Conservation (phyloP, 2,113 vertebrate species). For the Colistium nudipinnis region DNA sequence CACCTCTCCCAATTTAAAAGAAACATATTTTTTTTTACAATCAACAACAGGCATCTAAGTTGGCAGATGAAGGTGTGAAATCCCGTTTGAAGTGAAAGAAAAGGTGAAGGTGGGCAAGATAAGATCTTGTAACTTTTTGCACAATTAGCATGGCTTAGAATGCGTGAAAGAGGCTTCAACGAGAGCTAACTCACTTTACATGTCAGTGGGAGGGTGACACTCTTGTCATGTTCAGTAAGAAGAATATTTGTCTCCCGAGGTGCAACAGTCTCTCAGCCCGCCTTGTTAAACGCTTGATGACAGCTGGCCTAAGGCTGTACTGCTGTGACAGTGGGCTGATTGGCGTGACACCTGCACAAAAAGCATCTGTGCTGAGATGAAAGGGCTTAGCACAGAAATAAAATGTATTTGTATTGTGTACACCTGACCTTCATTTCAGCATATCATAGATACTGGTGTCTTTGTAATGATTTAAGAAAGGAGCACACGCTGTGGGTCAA, state of each 20-base stretch:
- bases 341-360: conserved; percentile 40
- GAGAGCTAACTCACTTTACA: not conserved
- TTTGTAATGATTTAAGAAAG: not conserved
- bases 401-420: not conserved
- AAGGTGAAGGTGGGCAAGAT: not conserved
- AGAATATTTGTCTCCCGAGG: conserved; percentile 46
- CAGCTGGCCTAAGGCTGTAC: conserved; percentile 36
- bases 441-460: not conserved
- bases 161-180: not conserved
- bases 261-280: conserved; percentile 44
- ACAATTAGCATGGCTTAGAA: conserved; percentile 4
- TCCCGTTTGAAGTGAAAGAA: not conserved
- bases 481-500: not conserved
- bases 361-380: not conserved
- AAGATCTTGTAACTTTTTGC: conserved; percentile 36
- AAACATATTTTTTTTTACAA: not conserved
- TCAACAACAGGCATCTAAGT: not conserved
- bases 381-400: not conserved
- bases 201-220: not conserved
- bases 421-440: not conserved
- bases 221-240: conserved; percentile 9
- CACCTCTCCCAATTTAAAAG: not conserved
- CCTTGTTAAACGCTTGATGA: conserved; percentile 34
- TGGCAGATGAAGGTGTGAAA: not conserved
- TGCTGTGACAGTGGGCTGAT: conserved; percentile 7